Evolutionary conservation across 2,113 vertebrate species (phyloP), one percentile per base, ranked within the genome.

Genomic region (Mastomys coucha): DNA sequence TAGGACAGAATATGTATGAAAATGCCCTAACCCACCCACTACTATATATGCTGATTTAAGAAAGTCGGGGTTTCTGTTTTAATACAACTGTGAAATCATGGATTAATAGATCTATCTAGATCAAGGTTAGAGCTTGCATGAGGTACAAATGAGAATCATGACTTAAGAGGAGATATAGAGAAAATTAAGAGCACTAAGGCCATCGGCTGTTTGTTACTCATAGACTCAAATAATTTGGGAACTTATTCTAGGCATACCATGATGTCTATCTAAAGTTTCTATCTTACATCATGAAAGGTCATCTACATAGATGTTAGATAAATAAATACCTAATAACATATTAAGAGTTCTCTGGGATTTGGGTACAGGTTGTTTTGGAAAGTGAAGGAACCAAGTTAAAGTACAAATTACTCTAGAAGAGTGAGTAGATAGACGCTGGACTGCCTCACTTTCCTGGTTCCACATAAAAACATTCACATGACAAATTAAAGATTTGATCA

Each of bases 401-500:
- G 16, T n/a, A 87, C 49, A 75, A 60, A 87, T 91, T 89, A 81
- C 49, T 95, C 91, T 96, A 90, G 51, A 92, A 98, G 96, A 96
- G 86, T 97, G 95, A 90, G 76, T 72, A 96, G 96, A 97, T 97
- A 97, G 97, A 98, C 92, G 97, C 97, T 88, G 65, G 91, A 82
- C 42, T 97, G 42, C 6, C 33, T 91, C 24, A 36, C n/a, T 94
- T 72, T 22, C 49, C 76, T 94, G 39, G 75, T 8, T 56, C 14
- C 22, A 20, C 28, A 60, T 98, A 98, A 99, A 99, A 99, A 98
- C 97, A 99, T 99, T 98, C 98, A 97, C 94, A 98, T 99, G 99
- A 99, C 98, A 99, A 99, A 99, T 99, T 99, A 99, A 98, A 98
- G 98, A 98, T 98, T 99, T 98, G 99, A 99, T 99, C 75, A 70